Evolutionary conservation across 2,113 vertebrate genomes (phyloP).

Genomic region (Hemibagrus wyckioides): DNA sequence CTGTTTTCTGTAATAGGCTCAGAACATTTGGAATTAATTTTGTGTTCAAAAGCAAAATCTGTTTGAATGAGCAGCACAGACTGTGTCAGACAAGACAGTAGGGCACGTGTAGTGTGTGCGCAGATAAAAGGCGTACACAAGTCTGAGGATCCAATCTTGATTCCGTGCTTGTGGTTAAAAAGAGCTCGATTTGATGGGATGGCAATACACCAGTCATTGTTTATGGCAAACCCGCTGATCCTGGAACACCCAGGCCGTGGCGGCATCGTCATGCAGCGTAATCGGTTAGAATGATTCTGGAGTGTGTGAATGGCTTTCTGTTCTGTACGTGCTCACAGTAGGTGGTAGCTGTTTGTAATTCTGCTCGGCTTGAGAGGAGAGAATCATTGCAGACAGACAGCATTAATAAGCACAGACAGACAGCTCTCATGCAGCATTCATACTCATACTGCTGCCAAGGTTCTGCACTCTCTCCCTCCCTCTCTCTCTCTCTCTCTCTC

Average conservation of each 20-base stretch:
- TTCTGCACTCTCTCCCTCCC: conserved; percentile 31
- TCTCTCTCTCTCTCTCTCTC: conserved; percentile 33
- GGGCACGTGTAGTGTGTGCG: neutral
- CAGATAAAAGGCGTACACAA: neutral
- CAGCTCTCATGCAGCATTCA: conserved; percentile 54
- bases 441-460: conserved; percentile 44
- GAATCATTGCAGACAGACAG: conserved; percentile 15
- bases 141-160: neutral
- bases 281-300: conserved; percentile 8
- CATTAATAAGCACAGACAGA: conserved; percentile 31
- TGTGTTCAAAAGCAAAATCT: conserved; percentile 24
- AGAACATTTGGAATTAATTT: conserved; percentile 40
- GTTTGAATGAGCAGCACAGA: neutral
- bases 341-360: conserved; percentile 40
- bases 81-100: conserved; percentile 29
- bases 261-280: conserved; percentile 14
- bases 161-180: conserved; percentile 25
- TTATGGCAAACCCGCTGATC: neutral
- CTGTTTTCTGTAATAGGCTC: neutral
- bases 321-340: neutral
- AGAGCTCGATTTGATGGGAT: neutral
- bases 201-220: neutral
- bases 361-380: conserved; percentile 7
- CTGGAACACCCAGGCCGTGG: conserved; percentile 5
- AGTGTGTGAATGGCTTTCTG: conserved; percentile 17